These are phyloP conservation scores for Alentia gelatinosa DNA, from an alignment of 2,888 invertebrate genomes.

Conservation along the genomic window DNA sequence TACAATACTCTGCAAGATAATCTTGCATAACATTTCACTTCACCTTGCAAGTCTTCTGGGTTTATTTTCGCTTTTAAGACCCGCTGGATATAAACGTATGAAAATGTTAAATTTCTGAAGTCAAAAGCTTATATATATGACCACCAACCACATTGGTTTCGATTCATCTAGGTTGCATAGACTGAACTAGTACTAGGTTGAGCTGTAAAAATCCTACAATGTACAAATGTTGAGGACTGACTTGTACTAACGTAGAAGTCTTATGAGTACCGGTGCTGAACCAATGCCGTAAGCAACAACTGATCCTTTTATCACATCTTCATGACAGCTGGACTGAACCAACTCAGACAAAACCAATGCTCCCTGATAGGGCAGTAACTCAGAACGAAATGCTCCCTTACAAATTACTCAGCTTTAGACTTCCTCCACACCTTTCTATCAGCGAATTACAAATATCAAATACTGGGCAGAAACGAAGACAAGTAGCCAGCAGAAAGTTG, in stretches of 20 bases:
- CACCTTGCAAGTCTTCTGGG: not conserved
- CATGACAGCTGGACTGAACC: not conserved
- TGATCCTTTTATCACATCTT: not conserved
- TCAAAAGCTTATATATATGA: not conserved
- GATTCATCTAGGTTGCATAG: not conserved
- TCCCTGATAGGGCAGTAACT: not conserved
- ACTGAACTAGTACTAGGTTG: not conserved
- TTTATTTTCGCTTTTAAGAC: not conserved
- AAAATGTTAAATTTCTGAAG: not conserved
- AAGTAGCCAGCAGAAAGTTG: not conserved
- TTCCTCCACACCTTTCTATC: not conserved
- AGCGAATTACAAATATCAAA: not conserved
- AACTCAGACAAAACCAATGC: not conserved
- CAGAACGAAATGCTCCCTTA: not conserved
- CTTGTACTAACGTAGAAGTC: not conserved
- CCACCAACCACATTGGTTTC: not conserved
- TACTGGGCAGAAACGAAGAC: not conserved
- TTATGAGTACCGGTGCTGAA: not conserved
- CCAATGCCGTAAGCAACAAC: not conserved
- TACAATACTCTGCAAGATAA: not conserved
- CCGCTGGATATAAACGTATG: not conserved
- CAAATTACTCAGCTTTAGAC: not conserved
- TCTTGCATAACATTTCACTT: not conserved
- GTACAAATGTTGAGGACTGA: not conserved
- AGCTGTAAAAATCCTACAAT: not conserved